phyloP scores from a whole-genome alignment of 92 coral and sea anemone genomes.

The Heliopora coerulea region DNA sequence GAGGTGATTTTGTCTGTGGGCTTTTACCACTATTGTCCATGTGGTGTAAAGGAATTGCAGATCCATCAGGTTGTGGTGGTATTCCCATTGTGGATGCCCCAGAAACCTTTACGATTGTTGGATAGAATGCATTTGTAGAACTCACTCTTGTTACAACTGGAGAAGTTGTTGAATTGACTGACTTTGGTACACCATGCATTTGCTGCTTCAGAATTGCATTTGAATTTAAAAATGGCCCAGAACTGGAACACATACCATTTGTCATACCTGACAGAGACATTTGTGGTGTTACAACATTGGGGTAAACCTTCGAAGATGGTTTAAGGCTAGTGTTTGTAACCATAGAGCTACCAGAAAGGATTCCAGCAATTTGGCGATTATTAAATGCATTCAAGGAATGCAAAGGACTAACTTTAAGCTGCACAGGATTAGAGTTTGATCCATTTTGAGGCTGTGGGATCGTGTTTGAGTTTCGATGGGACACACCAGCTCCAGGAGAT shows the following conservation, averaged over 20 bases:
- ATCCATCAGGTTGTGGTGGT: conserved; percentile 1
- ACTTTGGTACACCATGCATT: not conserved
- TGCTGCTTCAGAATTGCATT: not conserved
- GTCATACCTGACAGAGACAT: conserved; percentile 10
- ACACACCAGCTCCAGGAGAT: not conserved
- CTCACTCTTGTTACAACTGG: not conserved
- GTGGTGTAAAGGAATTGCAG: conserved; percentile 30
- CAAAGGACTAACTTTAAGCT: conserved; percentile 20
- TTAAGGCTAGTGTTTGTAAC: not conserved
- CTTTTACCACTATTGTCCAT: not conserved
- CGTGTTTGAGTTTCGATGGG: not conserved
- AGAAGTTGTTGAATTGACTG: not conserved
- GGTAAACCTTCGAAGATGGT: conserved; percentile 40
- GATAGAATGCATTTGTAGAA: not conserved
- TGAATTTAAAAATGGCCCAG: not conserved
- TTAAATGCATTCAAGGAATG: conserved; percentile 15
- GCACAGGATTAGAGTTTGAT: not conserved
- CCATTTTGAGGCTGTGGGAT: conserved; percentile 5
- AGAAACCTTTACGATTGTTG: not conserved
- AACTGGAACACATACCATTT: not conserved
- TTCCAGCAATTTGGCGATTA: conserved; percentile 12
- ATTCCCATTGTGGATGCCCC: not conserved
- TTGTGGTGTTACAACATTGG: conserved; percentile 19
- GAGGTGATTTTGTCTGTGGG: not conserved
- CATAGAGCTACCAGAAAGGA: not conserved